Conservation (phyloP, 2,113 vertebrate species). For the Chionis minor region DNA sequence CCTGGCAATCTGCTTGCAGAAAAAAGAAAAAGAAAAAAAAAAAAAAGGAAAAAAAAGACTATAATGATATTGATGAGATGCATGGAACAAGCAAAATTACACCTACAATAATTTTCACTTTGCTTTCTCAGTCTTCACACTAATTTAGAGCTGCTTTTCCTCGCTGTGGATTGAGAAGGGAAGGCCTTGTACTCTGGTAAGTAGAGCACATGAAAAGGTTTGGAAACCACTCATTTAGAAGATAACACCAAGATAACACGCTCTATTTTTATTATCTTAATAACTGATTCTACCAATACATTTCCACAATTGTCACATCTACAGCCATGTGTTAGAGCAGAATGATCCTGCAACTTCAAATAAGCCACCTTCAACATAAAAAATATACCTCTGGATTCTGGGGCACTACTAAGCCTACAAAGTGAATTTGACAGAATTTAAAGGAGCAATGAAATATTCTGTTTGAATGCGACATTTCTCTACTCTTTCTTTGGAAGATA, state of each 20-base stretch:
- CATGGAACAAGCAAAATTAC: background rate
- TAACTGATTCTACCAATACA: background rate
- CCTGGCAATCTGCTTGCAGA: background rate
- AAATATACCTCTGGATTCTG: background rate
- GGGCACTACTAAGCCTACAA: background rate
- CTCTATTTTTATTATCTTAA: background rate
- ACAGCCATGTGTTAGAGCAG: background rate
- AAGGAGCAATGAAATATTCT: background rate
- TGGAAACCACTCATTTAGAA: background rate
- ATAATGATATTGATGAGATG: background rate
- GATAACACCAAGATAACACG: background rate
- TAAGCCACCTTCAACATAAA: background rate
- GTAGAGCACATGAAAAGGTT: background rate
- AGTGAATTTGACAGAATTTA: background rate
- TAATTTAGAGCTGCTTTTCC: background rate
- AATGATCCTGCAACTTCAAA: background rate
- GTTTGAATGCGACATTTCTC: background rate
- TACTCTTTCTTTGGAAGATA: background rate
- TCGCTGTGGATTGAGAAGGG: background rate
- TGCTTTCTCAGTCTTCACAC: background rate
- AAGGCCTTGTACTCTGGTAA: background rate
- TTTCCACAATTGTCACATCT: background rate
- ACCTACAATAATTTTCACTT: background rate
- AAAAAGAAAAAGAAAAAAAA: too few species aligned
- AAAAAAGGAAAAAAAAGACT: background rate